Percentiles rank a stretch among this genome's conserved stretches.
These are phyloP conservation scores for Calephelis virginiensis DNA, from an alignment of 1,140 invertebrate species.

Conservation along the genomic window DNA sequence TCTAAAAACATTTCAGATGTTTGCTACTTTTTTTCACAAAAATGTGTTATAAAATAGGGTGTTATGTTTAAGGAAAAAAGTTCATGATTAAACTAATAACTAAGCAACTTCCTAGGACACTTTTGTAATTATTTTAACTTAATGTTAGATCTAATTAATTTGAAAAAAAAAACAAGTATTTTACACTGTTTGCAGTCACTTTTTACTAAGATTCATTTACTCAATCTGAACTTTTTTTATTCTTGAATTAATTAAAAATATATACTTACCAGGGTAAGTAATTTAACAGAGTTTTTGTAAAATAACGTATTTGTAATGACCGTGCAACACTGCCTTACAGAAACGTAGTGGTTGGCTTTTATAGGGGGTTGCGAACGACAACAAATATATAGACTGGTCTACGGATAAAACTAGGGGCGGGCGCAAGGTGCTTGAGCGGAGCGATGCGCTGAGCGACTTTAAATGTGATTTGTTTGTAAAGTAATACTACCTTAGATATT, in stretches of 20 bases:
- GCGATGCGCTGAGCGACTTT: constrained; percentile 24
- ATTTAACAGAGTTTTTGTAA: not conserved
- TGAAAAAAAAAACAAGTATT: not conserved
- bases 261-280: not conserved
- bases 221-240: not conserved
- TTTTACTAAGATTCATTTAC: not conserved
- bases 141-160: too few relatives aligned
- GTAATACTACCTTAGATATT: too few relatives aligned
- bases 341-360: constrained; percentile 39
- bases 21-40: too few relatives aligned
- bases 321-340: constrained; percentile 35
- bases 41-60: too few relatives aligned
- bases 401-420: constrained; percentile 26
- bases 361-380: constrained; percentile 42
- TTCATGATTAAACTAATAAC: too few relatives aligned
- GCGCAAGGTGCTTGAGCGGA: constrained; percentile 24
- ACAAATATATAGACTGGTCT: constrained; percentile 37
- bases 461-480: not conserved
- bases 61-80: too few relatives aligned
- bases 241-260: not conserved
- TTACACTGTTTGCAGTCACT: constrained; percentile 3
- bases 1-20: too few relatives aligned
- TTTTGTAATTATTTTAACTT: too few relatives aligned
- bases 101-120: too few relatives aligned
- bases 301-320: not conserved